Conservation (phyloP, 37 sponge, comb jelly and placozoan genomes). For the Oscarella lobularis region DNA sequence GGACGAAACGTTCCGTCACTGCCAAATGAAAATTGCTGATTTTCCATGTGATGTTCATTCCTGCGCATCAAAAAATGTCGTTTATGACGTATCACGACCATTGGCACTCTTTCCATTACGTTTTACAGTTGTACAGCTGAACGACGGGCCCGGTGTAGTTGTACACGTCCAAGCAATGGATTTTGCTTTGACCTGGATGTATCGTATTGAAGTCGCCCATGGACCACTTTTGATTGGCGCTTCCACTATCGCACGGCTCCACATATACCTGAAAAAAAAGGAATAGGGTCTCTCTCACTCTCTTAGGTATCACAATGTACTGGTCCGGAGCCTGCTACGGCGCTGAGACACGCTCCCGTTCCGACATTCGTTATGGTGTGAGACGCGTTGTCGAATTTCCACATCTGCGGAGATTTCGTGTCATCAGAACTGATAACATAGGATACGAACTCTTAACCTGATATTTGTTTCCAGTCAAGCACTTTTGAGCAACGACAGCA, state of each 20-base stretch:
- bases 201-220: neutral
- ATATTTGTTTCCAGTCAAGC: too few relatives aligned
- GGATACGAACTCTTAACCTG: too few relatives aligned
- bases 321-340: neutral
- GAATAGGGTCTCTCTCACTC: neutral
- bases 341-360: neutral
- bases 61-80: too few relatives aligned
- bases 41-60: too few relatives aligned
- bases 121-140: neutral
- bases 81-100: too few relatives aligned
- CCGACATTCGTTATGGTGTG: neutral
- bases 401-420: too few relatives aligned
- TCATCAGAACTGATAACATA: too few relatives aligned
- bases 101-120: too few relatives aligned
- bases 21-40: neutral
- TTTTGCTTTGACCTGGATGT: neutral
- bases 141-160: constrained; percentile 8
- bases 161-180: constrained; percentile 4
- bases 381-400: neutral
- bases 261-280: neutral
- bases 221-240: neutral
- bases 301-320: neutral
- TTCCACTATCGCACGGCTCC: neutral
- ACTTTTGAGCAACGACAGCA: too few relatives aligned
- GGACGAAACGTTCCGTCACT: neutral